phyloP scores from a whole-genome alignment of 2,113 vertebrate genomes.

The Pelvicachromis taeniatus region DNA sequence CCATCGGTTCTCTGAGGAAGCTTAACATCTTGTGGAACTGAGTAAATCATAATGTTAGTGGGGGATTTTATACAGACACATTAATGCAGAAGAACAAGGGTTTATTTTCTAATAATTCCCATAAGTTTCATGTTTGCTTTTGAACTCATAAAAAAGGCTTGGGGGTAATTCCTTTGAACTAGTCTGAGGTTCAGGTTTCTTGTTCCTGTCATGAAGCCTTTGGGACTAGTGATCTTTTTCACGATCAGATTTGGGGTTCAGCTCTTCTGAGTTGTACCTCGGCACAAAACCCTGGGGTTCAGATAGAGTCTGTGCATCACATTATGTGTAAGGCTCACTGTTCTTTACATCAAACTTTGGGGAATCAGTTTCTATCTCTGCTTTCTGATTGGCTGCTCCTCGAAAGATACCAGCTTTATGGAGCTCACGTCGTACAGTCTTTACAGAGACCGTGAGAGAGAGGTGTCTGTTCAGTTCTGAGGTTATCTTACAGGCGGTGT shows the following conservation, averaged over 20 bases:
- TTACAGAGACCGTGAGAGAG: neutral
- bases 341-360: neutral
- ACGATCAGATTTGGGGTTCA: neutral
- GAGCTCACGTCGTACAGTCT: slow-evolving; percentile 18
- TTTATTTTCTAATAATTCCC: neutral
- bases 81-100: neutral
- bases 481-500: slow-evolving; percentile 20
- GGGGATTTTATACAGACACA: neutral
- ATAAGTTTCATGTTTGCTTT: neutral
- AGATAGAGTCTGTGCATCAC: neutral
- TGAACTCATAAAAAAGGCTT: neutral
- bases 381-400: neutral
- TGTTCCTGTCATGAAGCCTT: neutral
- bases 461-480: slow-evolving; percentile 27
- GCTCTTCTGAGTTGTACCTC: fast-evolving
- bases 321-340: neutral
- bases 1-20: neutral
- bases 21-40: neutral
- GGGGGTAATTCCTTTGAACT: neutral
- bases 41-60: neutral
- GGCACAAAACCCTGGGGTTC: fast-evolving
- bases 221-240: neutral
- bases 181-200: neutral
- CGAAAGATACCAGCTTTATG: slow-evolving; percentile 29
- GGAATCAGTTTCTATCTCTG: neutral